These are phyloP conservation scores for Ernsta delagoae DNA, from an alignment of 2,888 invertebrate genomes.

Conservation along the genomic window DNA sequence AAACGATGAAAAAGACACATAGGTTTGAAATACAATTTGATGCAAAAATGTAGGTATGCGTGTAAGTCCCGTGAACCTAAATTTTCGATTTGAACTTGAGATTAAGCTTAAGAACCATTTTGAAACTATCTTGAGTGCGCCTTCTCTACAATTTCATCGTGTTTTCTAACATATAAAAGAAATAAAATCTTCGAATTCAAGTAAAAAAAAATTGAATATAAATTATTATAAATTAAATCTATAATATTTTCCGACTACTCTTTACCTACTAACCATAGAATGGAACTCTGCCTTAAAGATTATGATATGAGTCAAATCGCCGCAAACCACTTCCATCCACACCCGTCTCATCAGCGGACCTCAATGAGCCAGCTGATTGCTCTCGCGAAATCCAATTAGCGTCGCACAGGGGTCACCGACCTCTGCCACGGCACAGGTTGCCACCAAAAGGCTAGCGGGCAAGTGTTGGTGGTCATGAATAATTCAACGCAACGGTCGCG, in stretches of 20 bases:
- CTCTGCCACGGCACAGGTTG: neutral
- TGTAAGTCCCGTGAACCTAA: no score
- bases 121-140: no score
- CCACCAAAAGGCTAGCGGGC: neutral
- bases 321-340: neutral
- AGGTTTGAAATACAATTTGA: neutral
- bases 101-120: no score
- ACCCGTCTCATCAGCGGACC: neutral
- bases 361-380: neutral
- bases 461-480: conserved; percentile 1
- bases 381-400: conserved; percentile 9
- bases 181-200: no score
- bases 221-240: no score
- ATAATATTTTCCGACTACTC: no score
- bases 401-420: neutral
- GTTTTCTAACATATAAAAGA: no score
- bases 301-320: neutral
- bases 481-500: conserved; percentile 1
- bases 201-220: no score
- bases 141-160: no score
- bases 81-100: no score
- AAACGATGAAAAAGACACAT: neutral
- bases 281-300: no score
- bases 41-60: neutral
- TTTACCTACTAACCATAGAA: no score